Conservation (phyloP, 2,797 vertebrate species). For the Tiaroga cobitis region DNA sequence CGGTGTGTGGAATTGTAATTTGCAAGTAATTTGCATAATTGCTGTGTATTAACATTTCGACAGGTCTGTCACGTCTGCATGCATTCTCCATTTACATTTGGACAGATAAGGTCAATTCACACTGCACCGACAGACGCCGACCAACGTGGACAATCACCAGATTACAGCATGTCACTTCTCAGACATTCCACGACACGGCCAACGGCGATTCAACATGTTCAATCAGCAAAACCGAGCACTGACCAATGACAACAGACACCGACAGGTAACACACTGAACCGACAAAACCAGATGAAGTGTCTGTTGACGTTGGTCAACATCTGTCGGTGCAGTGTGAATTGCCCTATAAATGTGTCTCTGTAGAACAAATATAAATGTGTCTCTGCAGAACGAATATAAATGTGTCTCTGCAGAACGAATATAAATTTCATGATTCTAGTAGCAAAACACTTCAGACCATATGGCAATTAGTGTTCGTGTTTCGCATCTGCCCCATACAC, state of each 20-base stretch:
- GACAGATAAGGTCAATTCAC: too few relatives aligned
- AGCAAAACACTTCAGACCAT: slow-evolving; percentile 23
- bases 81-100: neutral
- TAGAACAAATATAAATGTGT: too few relatives aligned
- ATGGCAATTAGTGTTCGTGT: neutral
- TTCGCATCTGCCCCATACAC: neutral
- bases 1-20: neutral
- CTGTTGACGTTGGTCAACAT: too few relatives aligned
- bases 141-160: neutral
- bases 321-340: neutral
- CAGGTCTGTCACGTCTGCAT: too few relatives aligned
- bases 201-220: neutral
- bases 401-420: neutral
- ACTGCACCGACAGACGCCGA: too few relatives aligned
- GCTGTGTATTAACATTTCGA: too few relatives aligned
- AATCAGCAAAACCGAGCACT: neutral
- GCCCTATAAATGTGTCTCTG: too few relatives aligned
- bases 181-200: neutral
- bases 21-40: too few relatives aligned
- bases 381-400: neutral
- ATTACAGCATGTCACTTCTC: too few relatives aligned
- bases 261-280: too few relatives aligned
- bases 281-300: neutral
- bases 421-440: neutral
- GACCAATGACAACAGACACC: neutral